Percentiles rank a stretch among this genome's conserved stretches.
These are phyloP conservation scores for Scaptodrosophila lebanonensis DNA, from an alignment of 1,140 invertebrate genomes.

Conservation along the genomic window DNA sequence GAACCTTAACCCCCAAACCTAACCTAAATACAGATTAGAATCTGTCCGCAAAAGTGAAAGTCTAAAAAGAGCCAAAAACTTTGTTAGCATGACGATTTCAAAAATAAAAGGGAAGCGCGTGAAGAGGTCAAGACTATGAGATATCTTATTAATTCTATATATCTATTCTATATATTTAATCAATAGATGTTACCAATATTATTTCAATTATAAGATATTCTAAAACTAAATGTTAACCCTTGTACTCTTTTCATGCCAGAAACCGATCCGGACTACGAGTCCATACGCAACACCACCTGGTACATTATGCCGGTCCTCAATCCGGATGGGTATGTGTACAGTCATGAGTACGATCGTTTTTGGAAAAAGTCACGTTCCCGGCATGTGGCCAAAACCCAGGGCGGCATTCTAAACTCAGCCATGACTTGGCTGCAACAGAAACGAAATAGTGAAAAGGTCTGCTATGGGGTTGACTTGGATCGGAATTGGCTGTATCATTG, in stretches of 20 bases:
- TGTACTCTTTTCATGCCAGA: conserved; percentile 18
- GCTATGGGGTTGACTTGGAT: conserved; percentile 83
- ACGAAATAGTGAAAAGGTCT: conserved; percentile 43
- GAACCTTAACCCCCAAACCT: no score
- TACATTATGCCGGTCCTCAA: conserved; percentile 87
- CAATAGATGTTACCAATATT: no score
- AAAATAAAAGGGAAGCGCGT: no score
- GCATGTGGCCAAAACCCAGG: conserved; percentile 52
- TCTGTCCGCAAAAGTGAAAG: no score
- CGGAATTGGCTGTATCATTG: conserved; percentile 85
- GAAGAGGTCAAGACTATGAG: no score
- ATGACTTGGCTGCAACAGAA: conserved; percentile 74
- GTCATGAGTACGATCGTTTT: conserved; percentile 84
- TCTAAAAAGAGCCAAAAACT: no score
- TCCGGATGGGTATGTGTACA: conserved; percentile 89
- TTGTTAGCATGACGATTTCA: no score
- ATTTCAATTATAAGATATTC: no score
- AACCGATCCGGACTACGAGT: conserved; percentile 52
- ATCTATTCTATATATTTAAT: no score
- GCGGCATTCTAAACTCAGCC: conserved; percentile 63
- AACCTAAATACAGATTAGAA: no score
- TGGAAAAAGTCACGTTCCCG: conserved; percentile 88
- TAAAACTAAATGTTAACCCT: no score
- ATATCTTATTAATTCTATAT: no score
- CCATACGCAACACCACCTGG: conserved; percentile 79